Percentiles rank a stretch among this genome's conserved stretches.
Conservation (phyloP, 2,113 vertebrate species). For the Passer montanus region DNA sequence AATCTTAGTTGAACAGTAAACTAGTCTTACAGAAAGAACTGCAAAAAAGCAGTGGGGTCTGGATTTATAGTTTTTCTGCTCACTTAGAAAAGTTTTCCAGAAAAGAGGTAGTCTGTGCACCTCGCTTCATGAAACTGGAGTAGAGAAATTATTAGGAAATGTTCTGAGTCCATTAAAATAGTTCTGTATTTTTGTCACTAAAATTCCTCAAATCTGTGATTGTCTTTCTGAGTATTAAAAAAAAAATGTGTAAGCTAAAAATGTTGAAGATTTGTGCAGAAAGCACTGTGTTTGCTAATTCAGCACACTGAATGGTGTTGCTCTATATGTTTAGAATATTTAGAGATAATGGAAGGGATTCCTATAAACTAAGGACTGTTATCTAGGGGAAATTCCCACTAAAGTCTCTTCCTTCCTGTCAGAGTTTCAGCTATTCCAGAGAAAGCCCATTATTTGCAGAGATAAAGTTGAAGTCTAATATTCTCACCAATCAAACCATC, state of each 20-base stretch:
- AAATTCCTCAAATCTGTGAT: neutral
- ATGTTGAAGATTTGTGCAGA: neutral
- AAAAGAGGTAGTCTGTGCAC: neutral
- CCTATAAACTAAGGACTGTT: slow-evolving; percentile 66
- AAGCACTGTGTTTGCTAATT: slow-evolving; percentile 31
- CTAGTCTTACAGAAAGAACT: neutral
- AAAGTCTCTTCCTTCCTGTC: slow-evolving; percentile 77
- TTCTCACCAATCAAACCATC: slow-evolving; percentile 23
- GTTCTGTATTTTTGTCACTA: neutral
- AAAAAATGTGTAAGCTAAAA: neutral
- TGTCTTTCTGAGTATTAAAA: neutral
- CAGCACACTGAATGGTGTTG: neutral
- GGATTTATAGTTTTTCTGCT: neutral
- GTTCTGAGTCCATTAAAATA: neutral
- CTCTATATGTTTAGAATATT: slow-evolving; percentile 33
- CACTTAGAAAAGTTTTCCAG: neutral
- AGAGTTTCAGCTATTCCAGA: slow-evolving; percentile 58
- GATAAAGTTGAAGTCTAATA: slow-evolving; percentile 50
- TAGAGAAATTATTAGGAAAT: neutral
- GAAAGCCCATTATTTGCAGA: slow-evolving; percentile 52
- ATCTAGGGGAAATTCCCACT: slow-evolving; percentile 77
- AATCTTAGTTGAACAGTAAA: neutral
- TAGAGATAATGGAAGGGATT: slow-evolving; percentile 59
- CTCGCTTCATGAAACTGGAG: neutral
- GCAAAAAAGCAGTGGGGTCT: neutral